Conservation (phyloP, 2,797 vertebrate genomes). For the Alcedo atthis region DNA sequence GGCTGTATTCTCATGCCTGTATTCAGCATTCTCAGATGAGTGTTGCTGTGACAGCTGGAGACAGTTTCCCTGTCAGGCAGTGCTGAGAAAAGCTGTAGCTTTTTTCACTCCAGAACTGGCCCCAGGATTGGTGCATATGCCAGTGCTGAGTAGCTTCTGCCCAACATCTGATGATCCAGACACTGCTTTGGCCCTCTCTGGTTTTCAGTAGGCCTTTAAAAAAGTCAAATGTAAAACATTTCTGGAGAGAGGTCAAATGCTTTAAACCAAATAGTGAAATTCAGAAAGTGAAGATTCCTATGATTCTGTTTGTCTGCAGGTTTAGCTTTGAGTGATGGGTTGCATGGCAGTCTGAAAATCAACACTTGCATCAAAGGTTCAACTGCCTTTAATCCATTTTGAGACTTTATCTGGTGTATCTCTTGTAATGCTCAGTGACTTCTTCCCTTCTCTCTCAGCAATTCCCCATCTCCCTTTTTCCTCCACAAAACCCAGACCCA, state of each 20-base stretch:
- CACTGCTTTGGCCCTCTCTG: background rate
- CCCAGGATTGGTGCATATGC: fast-evolving
- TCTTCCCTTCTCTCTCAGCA: background rate
- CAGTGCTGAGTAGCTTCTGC: background rate
- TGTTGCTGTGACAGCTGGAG: background rate
- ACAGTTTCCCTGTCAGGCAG: background rate
- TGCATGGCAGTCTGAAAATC: background rate
- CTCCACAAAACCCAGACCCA: background rate
- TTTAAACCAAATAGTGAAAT: background rate
- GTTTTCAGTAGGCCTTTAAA: background rate
- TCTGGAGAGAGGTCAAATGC: background rate
- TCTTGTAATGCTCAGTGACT: background rate
- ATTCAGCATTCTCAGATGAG: background rate
- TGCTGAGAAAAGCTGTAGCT: background rate
- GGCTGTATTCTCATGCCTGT: background rate
- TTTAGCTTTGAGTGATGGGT: background rate
- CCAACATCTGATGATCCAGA: background rate
- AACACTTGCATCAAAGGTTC: background rate
- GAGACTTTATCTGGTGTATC: background rate
- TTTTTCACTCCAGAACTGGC: background rate
- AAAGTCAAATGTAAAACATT: background rate
- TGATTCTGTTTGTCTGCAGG: background rate
- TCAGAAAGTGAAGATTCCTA: background rate
- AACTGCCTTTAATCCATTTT: background rate
- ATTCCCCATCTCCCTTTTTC: background rate